phyloP scores from a whole-genome alignment of 2,888 invertebrate species.

The Scaptomyza polygonia region DNA sequence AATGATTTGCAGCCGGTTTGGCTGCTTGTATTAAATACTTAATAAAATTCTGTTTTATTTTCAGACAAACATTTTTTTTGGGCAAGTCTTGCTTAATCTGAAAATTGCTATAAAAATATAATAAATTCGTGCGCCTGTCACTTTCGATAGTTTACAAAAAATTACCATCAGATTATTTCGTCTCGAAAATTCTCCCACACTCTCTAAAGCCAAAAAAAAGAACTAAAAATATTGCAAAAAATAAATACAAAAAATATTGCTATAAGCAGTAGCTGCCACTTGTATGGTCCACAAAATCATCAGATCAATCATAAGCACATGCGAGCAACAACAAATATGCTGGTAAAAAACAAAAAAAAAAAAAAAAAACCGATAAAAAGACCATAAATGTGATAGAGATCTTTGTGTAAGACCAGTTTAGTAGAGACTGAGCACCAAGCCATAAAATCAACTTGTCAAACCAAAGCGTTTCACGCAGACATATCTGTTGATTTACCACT shows the following conservation, averaged over 20 bases:
- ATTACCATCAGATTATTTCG: constrained; percentile 67
- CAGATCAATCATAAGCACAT: constrained; percentile 73
- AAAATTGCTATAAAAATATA: constrained; percentile 22
- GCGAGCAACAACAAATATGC: constrained; percentile 34
- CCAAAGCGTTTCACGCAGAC: constrained; percentile 65
- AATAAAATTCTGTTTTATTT: neutral
- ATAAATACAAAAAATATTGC: constrained; percentile 12
- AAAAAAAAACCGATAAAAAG: constrained; percentile 52
- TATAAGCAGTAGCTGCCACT: constrained; percentile 62
- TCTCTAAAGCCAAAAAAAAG: constrained; percentile 47
- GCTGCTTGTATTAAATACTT: neutral
- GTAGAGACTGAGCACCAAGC: constrained; percentile 30
- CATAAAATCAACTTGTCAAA: constrained; percentile 68
- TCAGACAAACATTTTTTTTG: neutral
- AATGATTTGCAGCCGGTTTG: neutral
- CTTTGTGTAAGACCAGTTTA: constrained; percentile 75
- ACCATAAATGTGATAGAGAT: constrained; percentile 72
- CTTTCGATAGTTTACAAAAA: constrained; percentile 67
- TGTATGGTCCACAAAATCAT: constrained; percentile 68
- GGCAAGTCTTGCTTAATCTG: constrained; percentile 26
- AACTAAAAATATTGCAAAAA: constrained; percentile 10
- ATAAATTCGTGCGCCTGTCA: constrained; percentile 66
- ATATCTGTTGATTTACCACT: constrained; percentile 74
- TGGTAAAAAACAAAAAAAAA: constrained; percentile 55
- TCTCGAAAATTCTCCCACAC: constrained; percentile 74